These are phyloP conservation scores for Cheilosia grossa DNA, from an alignment of 2,888 invertebrate species.

Conservation along the genomic window DNA sequence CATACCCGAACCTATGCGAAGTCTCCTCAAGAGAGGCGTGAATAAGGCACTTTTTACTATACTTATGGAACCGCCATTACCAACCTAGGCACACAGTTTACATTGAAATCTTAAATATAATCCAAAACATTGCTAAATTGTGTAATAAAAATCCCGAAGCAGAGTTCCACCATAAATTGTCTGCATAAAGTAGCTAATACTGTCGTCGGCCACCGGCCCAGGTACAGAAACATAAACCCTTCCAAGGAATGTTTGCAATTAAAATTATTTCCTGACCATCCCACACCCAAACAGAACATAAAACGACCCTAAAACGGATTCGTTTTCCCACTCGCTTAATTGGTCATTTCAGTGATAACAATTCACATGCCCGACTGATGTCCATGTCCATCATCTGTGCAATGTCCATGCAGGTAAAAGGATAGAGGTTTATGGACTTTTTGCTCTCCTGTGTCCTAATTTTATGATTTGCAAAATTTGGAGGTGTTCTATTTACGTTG, in stretches of 20 bases:
- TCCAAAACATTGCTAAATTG: constrained; percentile 53
- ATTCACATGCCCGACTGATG: constrained; percentile 57
- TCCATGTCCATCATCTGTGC: constrained; percentile 60
- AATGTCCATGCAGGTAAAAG: constrained; percentile 46
- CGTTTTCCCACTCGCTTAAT: constrained; percentile 47
- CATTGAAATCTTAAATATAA: constrained; percentile 49
- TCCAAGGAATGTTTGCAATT: constrained; percentile 76
- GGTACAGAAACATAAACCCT: constrained; percentile 49
- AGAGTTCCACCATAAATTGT: constrained; percentile 8
- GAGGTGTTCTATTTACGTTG: constrained; percentile 76
- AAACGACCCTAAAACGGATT: constrained; percentile 40
- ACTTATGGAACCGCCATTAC: constrained; percentile 9
- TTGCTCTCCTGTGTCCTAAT: constrained; percentile 1
- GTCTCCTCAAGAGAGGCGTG: too few species aligned
- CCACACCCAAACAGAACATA: constrained; percentile 73
- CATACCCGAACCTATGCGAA: too few species aligned
- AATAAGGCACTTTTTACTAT: too few species aligned
- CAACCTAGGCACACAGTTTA: constrained; percentile 44
- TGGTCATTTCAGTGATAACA: constrained; percentile 61
- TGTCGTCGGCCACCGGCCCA: background rate
- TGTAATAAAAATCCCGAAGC: constrained; percentile 35
- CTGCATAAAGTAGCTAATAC: constrained; percentile 14
- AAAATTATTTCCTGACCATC: constrained; percentile 76
- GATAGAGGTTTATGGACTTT: constrained; percentile 53
- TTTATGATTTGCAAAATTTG: constrained; percentile 66